Evolutionary conservation across 2,113 vertebrate species (phyloP).

Genomic region (Lontra canadensis): DNA sequence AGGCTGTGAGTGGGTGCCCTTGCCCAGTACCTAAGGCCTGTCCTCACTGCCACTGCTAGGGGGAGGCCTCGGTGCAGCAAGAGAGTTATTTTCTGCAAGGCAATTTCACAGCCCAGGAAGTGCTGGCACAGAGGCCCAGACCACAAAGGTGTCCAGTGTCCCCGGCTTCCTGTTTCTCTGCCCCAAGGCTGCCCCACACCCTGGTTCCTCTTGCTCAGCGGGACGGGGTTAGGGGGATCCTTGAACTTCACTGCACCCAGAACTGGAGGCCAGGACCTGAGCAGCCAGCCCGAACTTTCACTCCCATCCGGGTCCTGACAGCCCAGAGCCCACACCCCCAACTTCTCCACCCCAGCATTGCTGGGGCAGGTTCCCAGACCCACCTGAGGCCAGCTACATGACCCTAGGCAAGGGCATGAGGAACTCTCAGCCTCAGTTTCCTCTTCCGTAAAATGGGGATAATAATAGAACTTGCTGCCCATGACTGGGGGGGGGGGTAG

Average conservation of each 20-base stretch:
- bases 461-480: neutral
- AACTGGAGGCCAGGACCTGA: neutral
- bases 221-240: neutral
- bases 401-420: neutral
- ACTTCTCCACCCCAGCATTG: neutral
- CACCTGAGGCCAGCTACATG: neutral
- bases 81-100: slow-evolving; percentile 62
- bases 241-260: neutral
- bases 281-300: no score
- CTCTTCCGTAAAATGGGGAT: neutral
- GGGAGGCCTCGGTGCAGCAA: neutral
- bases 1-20: neutral
- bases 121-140: slow-evolving; percentile 43
- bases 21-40: neutral
- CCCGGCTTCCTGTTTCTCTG: slow-evolving; percentile 20
- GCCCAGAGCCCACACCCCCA: neutral
- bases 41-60: neutral
- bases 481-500: neutral
- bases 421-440: neutral
- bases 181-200: neutral
- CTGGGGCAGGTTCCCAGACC: neutral
- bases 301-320: neutral
- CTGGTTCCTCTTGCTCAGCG: neutral
- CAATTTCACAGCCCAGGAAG: slow-evolving; percentile 56
- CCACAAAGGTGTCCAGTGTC: slow-evolving; percentile 50